Evolutionary conservation across 2,888 invertebrate species (phyloP), one percentile per base, ranked within the genome.

Genomic region (Aspidiotus destructor): DNA sequence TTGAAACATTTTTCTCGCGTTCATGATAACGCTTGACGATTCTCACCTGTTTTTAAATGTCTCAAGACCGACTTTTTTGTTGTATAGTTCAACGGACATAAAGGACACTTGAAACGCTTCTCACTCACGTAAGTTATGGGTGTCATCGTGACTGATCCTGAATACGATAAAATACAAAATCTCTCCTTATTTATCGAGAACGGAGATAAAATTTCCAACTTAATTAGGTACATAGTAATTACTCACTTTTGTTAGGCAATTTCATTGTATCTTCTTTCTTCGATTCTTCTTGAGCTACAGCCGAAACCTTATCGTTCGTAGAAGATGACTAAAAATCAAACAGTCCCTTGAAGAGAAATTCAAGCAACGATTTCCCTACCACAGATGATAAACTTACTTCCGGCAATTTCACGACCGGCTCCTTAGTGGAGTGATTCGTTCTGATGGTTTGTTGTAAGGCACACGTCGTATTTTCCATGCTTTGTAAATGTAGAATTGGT

Each of bases 381-480:
- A 54, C 1, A 54, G n/a, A 54, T 9, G 2, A 54, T 40, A 58
- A 40, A 58, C 58, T 58, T 8, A 58, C 58, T 58, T 58, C 40
- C 13, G 16, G 11, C 3, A 40, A 17, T 28, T 58, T 40, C 2
- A 28, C 9, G 3, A 42, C 58, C 28, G 28, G 28, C 8, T 63
- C 63, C 15, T 67, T 13, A 8, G 28, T 7, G 40, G 58, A 11
- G 1, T 28, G 44, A 67, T 41, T 48, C 5, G 57, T 13, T 9
- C 40, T 44, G 48, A 67, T 52, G 17, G 42, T 58, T 58, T 67
- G 67, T 58, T 67, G 67, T 15, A 44, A 67, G 58, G 67, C 67
- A 48, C 48, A 16, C 11, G 58, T 44, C 28, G 58, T 60, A 67
- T 44, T 67, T 60, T 67, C 67, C 5, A 67, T 48, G 52, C 44